Evolutionary conservation across 1,140 invertebrate genomes (phyloP).

Genomic region (Lordiphosa collinella): DNA sequence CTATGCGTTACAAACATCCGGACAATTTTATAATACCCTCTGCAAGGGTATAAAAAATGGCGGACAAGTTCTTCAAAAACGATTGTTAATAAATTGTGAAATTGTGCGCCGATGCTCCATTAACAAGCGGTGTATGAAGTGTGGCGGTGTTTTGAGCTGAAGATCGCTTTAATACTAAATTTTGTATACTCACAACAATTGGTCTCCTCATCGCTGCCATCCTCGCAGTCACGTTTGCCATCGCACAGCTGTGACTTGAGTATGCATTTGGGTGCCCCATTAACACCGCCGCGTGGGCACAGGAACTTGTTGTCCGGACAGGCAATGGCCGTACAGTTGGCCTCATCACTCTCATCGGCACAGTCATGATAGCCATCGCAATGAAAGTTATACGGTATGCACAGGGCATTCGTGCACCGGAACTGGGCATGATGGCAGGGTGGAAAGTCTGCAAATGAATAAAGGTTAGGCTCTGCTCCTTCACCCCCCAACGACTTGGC

Average conservation of each 20-base stretch:
- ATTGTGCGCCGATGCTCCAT: too few relatives aligned
- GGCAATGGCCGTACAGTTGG: constrained; percentile 91
- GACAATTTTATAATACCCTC: too few relatives aligned
- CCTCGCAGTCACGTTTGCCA: constrained; percentile 92
- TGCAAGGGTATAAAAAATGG: too few relatives aligned
- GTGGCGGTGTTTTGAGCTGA: too few relatives aligned
- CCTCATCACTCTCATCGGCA: constrained; percentile 92
- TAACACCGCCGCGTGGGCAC: constrained; percentile 87
- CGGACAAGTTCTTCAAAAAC: too few relatives aligned
- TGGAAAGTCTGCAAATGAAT: constrained; percentile 87
- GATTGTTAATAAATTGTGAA: too few relatives aligned
- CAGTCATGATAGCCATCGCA: constrained; percentile 93
- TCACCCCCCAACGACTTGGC: too few relatives aligned
- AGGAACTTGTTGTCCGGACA: constrained; percentile 96
- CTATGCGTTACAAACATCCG: too few relatives aligned
- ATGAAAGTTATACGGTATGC: constrained; percentile 91
- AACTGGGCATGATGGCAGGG: constrained; percentile 95
- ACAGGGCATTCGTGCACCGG: constrained; percentile 94
- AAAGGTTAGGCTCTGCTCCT: background rate
- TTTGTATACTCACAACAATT: constrained; percentile 94
- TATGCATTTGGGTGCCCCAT: constrained; percentile 91
- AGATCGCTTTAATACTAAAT: too few relatives aligned
- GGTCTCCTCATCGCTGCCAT: constrained; percentile 93
- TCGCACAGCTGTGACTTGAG: constrained; percentile 93
- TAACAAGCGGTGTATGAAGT: too few relatives aligned